Evolutionary conservation across 2,113 vertebrate species (phyloP), one percentile per base, ranked within the genome.

Genomic region (Sitta europaea): DNA sequence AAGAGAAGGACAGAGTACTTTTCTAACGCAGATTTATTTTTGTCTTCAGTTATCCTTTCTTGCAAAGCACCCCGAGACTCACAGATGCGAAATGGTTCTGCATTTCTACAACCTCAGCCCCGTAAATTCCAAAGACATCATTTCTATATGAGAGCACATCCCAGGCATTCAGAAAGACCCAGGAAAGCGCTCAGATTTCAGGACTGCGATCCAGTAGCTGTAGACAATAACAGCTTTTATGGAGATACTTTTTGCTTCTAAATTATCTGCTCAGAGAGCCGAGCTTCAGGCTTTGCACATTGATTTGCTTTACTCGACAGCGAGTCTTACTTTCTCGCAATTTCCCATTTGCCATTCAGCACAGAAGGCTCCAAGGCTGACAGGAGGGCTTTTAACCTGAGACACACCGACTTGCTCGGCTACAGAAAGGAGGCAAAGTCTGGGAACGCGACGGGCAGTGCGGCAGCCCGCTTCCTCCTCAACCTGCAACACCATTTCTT

Each of bases 51-150:
- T 75, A 79, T 40, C 35, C 76, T 51, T 85, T 48, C 38, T 72
- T 80, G n/a, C 70, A 92, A 54, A 89, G 66, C 51, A 92, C 65
- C 43, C 43, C 18, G 28, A 88, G 57, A 81, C 36, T 47, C 63
- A 38, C 14, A 68, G 70, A 87, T 8, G 21, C 14, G 5, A 80
- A 66, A 45, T 5, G 2, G 42, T 31, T 25, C n/a, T 36, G 51
- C 51, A 35, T 59, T 82, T 79, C 58, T 71, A 19, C 28, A 47
- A 20, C 23, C 21, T 50, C 11, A 93, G 83, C 72, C 80, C 87
- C 75, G 45, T 90, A 68, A 83, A 95, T 94, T 94, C 91, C 47
- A 77, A 83, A 95, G 13, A 65, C 40, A 92, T 36, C 4, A 53
- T 76, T 96, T 81, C 55, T 74, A 21, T 36, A 57, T 9, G 40